Evolutionary conservation across 1,140 invertebrate genomes (phyloP), one percentile per base, ranked within the genome.

Genomic region (Drosophila insularis): DNA sequence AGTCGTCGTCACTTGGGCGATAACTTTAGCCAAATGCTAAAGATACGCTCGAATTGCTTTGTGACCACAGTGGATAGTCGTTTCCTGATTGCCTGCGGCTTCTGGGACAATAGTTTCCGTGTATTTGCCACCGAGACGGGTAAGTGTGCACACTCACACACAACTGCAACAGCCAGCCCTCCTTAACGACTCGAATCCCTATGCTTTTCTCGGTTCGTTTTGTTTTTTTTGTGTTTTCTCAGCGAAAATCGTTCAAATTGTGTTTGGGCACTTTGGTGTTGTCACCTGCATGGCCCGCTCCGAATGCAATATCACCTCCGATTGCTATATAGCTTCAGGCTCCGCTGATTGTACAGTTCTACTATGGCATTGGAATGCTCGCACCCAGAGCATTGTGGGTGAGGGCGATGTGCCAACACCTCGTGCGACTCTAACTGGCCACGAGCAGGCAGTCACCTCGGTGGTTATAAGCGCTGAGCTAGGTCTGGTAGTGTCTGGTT

Each of bases 81-180:
- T 68, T 99, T 98, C 92, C 94, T 99, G 61, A 96, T 99, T 68
- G 98, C 98, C n/a, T 98, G 98, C 92, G 98, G 98, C 46, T 99
- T 99, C 93, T 99, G 98, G 97, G 99, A 99, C 92, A 99, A 99
- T 92, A 99, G 98, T 92, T 99, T 99, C 93, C 93, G 99, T 23
- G 97, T 99, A 2, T 99, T 99, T 92, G 98, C 97, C 46, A 98
- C 98, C 0, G 99, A 99, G 92, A 98, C 97, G 78, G 90, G 90
- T 91, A 56, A 97, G 97, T 97, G 61, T 31, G 8, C 11, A 10
- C 17, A 13, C 35, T 10, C 17, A 13, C 40, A 2, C 3, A 1
- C 43, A 17, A 46, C 31, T 5, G 4, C 27, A 27, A 27, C 27
- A 27, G 27, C 0, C 27, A 27, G 2, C 27, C 27, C 23, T n/a